Conservation (phyloP, 2,797 vertebrate genomes). For the Poecilia wingei region DNA sequence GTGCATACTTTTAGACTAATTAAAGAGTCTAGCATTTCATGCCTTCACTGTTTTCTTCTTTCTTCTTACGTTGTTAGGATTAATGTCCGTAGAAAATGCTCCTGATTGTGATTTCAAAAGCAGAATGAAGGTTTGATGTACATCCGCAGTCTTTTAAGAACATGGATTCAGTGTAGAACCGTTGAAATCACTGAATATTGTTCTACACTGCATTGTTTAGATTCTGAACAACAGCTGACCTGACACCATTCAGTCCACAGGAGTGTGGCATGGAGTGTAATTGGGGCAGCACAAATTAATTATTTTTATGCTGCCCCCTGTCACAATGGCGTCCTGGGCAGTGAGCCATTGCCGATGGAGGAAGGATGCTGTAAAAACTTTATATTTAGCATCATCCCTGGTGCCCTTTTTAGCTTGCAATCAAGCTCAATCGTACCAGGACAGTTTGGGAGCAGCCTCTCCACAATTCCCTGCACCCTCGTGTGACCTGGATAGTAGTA, state of each 20-base stretch:
- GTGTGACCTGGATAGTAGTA: constrained; percentile 2
- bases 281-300: background rate
- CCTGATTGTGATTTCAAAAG: background rate
- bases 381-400: background rate
- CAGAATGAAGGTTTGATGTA: background rate
- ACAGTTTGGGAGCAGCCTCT: background rate
- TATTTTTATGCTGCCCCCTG: background rate
- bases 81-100: background rate
- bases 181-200: background rate
- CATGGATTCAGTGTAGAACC: background rate
- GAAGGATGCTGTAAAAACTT: background rate
- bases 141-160: background rate
- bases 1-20: background rate
- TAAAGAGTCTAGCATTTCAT: background rate
- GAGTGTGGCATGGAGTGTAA: background rate
- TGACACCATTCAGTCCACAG: background rate
- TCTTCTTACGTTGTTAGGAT: background rate
- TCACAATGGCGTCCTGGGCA: background rate
- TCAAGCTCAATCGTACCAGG: background rate
- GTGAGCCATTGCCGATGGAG: background rate
- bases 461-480: background rate
- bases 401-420: background rate
- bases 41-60: background rate
- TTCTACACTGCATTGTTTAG: background rate
- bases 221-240: background rate